Conservation (phyloP, 30 jellyfish, hydroid and myxozoan genomes). For the Hydractinia echinata region DNA sequence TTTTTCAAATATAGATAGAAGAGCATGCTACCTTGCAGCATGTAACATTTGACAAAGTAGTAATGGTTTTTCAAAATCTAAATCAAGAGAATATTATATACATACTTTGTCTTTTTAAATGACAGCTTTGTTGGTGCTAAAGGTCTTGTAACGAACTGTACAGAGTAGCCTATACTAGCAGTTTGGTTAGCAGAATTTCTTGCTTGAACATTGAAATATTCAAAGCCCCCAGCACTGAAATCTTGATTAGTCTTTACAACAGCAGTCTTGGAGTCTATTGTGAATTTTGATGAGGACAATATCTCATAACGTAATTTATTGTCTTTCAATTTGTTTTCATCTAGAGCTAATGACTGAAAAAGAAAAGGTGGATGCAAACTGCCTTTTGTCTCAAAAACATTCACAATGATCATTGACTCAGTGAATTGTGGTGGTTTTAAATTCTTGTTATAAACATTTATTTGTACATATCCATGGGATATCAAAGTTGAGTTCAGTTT, state of each 20-base stretch:
- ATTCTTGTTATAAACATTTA: neutral
- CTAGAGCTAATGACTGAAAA: constrained; percentile 25
- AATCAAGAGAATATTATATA: neutral
- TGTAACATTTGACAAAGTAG: too few relatives aligned
- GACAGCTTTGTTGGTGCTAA: neutral
- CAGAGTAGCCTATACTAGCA: neutral
- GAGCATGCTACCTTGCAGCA: too few relatives aligned
- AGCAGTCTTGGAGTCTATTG: constrained; percentile 24
- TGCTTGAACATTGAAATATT: neutral
- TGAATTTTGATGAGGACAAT: neutral
- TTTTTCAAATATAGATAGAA: too few relatives aligned
- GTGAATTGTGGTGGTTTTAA: constrained; percentile 7
- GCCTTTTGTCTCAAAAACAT: constrained; percentile 29
- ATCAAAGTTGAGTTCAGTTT: neutral
- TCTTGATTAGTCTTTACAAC: constrained; percentile 21
- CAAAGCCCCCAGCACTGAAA: neutral
- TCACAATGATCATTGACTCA: constrained; percentile 2
- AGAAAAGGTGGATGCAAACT: constrained; percentile 32
- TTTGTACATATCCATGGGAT: constrained; percentile 33
- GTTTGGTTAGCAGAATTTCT: constrained; percentile 4
- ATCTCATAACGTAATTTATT: neutral
- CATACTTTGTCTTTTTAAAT: constrained; percentile 24
- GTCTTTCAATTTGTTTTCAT: neutral
- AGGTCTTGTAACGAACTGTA: constrained; percentile 4
- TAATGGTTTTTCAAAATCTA: neutral